Evolutionary conservation across 1,140 invertebrate species (phyloP).

Genomic region (Bombus breviceps): DNA sequence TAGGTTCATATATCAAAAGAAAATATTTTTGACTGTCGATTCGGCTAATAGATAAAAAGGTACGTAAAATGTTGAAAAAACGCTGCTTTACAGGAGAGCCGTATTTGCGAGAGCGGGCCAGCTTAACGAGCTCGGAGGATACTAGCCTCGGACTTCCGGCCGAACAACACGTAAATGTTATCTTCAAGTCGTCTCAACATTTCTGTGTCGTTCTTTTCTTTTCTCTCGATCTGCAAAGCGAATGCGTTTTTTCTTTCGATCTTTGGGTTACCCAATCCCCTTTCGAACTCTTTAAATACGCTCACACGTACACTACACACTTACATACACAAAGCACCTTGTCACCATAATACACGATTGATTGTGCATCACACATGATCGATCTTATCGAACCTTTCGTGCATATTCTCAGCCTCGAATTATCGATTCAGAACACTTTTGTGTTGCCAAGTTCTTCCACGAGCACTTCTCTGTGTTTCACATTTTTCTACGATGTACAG

Average conservation of each 20-base stretch:
- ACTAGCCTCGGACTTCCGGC: slow-evolving; percentile 45
- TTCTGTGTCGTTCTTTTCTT: slow-evolving; percentile 21
- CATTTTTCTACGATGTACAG: not conserved
- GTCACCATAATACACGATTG: not conserved
- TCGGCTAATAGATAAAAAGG: not conserved
- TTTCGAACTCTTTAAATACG: not conserved
- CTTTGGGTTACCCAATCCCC: slow-evolving; percentile 49
- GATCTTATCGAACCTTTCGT: not conserved
- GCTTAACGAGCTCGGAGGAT: slow-evolving; percentile 40
- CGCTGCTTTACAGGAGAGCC: slow-evolving; percentile 45
- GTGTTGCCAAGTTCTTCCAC: slow-evolving; percentile 1
- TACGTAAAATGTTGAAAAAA: slow-evolving; percentile 22
- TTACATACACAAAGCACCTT: not conserved
- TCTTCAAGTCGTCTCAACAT: slow-evolving; percentile 22
- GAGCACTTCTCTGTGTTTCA: slow-evolving; percentile 24
- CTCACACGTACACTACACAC: not conserved
- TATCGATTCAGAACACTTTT: slow-evolving; percentile 21
- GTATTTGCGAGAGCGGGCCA: slow-evolving; percentile 38
- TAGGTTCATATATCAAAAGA: not conserved
- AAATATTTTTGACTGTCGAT: not conserved
- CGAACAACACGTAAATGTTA: slow-evolving; percentile 46
- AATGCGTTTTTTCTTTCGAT: slow-evolving; percentile 23
- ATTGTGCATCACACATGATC: not conserved
- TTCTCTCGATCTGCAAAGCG: slow-evolving; percentile 3
- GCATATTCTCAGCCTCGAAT: not conserved